Percentiles rank a stretch among this genome's conserved stretches.
Conservation (phyloP, 2,797 vertebrate species). For the Knipowitschia caucasica region DNA sequence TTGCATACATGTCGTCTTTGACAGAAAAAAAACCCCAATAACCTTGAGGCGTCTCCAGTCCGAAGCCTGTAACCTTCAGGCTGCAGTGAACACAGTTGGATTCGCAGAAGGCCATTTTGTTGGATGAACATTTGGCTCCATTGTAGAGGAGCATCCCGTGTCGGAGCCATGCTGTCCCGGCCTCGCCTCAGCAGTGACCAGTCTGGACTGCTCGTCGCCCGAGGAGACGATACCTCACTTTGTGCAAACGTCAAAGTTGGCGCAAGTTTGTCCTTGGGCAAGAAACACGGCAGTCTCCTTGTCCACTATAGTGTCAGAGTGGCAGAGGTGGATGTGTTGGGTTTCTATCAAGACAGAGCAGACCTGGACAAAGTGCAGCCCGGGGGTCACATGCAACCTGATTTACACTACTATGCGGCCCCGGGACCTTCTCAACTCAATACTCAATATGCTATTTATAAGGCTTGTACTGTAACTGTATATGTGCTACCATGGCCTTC, state of each 20-base stretch:
- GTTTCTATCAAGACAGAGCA: no score
- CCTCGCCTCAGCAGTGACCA: constrained; percentile 31
- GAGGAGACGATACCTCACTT: background rate
- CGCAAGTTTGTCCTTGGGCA: background rate
- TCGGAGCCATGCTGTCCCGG: constrained; percentile 32
- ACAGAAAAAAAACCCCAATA: background rate
- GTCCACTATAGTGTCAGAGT: no score
- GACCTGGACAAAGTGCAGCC: no score
- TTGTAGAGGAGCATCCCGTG: constrained; percentile 8
- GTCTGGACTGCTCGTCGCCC: constrained; percentile 5
- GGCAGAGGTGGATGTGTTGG: no score
- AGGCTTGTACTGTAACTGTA: no score
- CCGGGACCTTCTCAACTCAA: no score
- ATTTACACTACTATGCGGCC: no score
- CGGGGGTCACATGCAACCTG: no score
- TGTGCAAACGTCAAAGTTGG: background rate
- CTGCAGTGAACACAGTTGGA: background rate
- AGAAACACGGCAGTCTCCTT: no score
- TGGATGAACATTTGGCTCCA: constrained; percentile 27
- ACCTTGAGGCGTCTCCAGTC: constrained; percentile 1
- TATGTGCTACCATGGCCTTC: no score
- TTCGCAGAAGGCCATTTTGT: constrained; percentile 20
- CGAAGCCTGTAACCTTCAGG: constrained; percentile 4
- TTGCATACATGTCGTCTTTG: background rate
- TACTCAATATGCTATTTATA: no score